These are phyloP conservation scores for Oxycera nigricornis DNA, from an alignment of 2,888 invertebrate species.

Conservation along the genomic window DNA sequence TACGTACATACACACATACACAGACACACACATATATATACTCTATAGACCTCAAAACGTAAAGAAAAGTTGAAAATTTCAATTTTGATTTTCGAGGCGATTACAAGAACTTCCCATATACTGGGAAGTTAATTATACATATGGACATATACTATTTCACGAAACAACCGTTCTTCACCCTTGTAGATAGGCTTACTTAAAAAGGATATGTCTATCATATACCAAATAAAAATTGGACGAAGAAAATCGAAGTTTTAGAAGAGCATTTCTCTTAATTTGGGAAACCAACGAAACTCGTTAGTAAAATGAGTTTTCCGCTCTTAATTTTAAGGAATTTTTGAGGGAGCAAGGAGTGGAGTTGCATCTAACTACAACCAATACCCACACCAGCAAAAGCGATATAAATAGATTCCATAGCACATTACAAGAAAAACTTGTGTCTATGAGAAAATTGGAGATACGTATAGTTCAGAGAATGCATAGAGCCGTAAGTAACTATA, in stretches of 20 bases:
- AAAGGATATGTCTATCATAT: constrained; percentile 43
- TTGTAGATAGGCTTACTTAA: constrained; percentile 44
- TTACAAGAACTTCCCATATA: no score
- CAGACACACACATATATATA: no score
- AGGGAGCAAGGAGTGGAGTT: constrained; percentile 40
- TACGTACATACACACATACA: no score
- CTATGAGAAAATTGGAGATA: not conserved
- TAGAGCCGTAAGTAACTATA: constrained; percentile 44
- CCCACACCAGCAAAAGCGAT: constrained; percentile 15
- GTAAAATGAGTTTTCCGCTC: constrained; percentile 43
- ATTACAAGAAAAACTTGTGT: not conserved
- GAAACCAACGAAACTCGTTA: constrained; percentile 40
- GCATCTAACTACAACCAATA: constrained; percentile 42
- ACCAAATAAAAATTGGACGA: constrained; percentile 44
- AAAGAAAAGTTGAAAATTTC: no score
- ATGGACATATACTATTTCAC: constrained; percentile 41
- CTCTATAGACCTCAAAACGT: no score
- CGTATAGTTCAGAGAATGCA: constrained; percentile 42
- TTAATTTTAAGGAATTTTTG: constrained; percentile 42
- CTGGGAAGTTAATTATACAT: no score
- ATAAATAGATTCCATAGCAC: constrained; percentile 43
- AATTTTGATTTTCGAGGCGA: no score
- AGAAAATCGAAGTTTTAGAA: constrained; percentile 37
- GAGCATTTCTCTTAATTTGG: constrained; percentile 43
- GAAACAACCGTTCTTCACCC: constrained; percentile 42